These are phyloP conservation scores for Acholoe squamosa DNA, from an alignment of 2,888 invertebrate genomes.

Conservation along the genomic window DNA sequence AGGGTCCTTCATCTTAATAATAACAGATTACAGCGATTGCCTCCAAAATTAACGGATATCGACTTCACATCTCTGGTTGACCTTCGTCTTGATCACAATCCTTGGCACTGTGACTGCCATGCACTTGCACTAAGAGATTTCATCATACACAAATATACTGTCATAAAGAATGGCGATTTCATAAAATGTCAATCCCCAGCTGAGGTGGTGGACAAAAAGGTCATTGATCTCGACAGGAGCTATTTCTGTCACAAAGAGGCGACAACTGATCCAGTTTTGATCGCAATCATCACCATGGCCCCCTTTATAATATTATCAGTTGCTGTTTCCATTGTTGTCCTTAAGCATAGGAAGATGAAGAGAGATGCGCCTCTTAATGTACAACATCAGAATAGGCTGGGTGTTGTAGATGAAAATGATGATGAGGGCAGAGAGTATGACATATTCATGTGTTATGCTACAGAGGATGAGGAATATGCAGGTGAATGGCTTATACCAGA, in stretches of 20 bases:
- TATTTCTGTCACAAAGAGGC: neutral
- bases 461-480: neutral
- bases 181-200: neutral
- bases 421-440: neutral
- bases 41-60: neutral
- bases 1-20: neutral
- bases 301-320: neutral
- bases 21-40: neutral
- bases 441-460: neutral
- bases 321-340: neutral
- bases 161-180: neutral
- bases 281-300: neutral
- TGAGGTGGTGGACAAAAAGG: neutral
- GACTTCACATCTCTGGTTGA: neutral
- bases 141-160: neutral
- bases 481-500: constrained; percentile 8
- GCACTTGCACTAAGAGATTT: neutral
- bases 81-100: neutral
- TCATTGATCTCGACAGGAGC: neutral
- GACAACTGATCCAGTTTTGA: neutral
- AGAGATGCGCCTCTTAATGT: neutral
- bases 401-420: neutral
- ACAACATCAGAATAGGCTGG: neutral
- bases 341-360: neutral
- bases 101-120: neutral